Conservation (phyloP, 1,140 invertebrate species). For the Mactra quadrangularis region DNA sequence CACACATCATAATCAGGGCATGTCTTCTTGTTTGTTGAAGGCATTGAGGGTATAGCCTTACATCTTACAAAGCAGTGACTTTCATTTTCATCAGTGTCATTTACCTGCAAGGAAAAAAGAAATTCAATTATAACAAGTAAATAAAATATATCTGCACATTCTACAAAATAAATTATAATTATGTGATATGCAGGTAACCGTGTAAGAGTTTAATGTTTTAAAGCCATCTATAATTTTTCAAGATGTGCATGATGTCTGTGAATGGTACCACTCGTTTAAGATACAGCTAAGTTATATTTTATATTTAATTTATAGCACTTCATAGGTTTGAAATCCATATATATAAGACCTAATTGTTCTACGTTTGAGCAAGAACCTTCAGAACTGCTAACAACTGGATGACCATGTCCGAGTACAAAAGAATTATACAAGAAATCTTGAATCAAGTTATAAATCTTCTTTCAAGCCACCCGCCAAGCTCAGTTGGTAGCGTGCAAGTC, state of each 20-base stretch:
- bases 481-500: no score
- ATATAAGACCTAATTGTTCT: no score
- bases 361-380: no score
- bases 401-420: no score
- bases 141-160: background rate
- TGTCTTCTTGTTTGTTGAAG: conserved; percentile 14
- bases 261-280: no score
- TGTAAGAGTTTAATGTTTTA: background rate
- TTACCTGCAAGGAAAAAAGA: conserved; percentile 3
- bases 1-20: conserved; percentile 22
- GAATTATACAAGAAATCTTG: no score
- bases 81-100: conserved; percentile 13
- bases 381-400: no score
- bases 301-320: no score
- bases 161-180: background rate
- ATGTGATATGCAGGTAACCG: background rate
- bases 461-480: no score
- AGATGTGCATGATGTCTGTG: background rate
- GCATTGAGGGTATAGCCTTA: conserved; percentile 10
- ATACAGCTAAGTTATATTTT: no score
- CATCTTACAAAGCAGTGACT: conserved; percentile 29
- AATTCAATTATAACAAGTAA: background rate
- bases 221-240: background rate
- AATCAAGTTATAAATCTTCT: no score
- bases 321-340: no score